phyloP scores from a whole-genome alignment of 1,140 invertebrate genomes.

The Akabosia matsudoensis region DNA sequence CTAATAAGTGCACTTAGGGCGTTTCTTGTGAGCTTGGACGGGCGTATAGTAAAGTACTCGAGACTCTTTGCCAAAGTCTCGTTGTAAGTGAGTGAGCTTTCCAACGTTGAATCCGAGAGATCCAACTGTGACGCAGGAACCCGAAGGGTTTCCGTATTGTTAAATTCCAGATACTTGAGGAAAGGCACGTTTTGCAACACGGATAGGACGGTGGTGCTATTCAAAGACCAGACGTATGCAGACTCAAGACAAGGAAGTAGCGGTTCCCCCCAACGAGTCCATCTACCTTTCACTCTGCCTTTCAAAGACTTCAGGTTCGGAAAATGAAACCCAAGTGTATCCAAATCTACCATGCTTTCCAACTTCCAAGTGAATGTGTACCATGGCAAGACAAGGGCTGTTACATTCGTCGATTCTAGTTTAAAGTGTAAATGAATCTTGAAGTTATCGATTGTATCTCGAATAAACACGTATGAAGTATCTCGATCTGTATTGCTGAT shows the following conservation, averaged over 20 bases:
- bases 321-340: not conserved
- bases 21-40: not conserved
- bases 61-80: not conserved
- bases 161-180: not conserved
- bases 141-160: not conserved
- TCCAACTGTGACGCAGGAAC: not conserved
- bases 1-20: not conserved
- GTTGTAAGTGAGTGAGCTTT: not conserved
- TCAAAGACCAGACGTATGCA: not conserved
- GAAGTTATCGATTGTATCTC: not conserved
- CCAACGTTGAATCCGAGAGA: not conserved
- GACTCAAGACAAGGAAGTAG: not conserved
- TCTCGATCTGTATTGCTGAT: too few species aligned
- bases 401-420: not conserved
- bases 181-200: not conserved
- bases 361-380: constrained; percentile 9
- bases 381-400: not conserved
- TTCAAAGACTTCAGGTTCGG: not conserved
- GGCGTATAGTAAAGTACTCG: not conserved
- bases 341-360: not conserved
- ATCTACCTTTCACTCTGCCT: not conserved
- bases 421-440: not conserved
- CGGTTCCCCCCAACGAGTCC: not conserved
- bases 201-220: not conserved
- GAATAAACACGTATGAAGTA: not conserved